Evolutionary conservation across 2,113 vertebrate species (phyloP).

Genomic region (Nanorana parkeri): DNA sequence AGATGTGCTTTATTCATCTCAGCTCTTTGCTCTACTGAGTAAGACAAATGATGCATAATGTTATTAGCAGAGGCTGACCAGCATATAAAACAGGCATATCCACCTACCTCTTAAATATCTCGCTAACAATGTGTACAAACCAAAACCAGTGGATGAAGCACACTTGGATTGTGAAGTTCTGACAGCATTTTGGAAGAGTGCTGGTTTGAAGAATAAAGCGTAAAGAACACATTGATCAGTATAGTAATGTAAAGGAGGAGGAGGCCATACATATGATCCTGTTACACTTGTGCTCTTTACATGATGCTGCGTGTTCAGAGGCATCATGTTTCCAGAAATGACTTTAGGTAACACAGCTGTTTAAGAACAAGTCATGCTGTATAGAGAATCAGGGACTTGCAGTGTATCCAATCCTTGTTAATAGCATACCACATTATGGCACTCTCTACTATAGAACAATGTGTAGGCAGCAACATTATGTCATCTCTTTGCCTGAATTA

Average conservation of each 20-base stretch:
- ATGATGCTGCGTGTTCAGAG: conserved; percentile 1
- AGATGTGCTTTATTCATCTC: too few relatives aligned
- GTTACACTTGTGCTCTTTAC: background rate
- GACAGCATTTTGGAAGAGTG: background rate
- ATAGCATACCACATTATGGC: too few relatives aligned
- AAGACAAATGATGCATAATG: too few relatives aligned
- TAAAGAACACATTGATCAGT: conserved; percentile 14
- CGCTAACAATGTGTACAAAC: background rate
- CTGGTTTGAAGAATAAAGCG: background rate
- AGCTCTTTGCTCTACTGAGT: too few relatives aligned
- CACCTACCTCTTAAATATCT: background rate
- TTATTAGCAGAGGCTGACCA: too few relatives aligned
- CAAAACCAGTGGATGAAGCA: background rate
- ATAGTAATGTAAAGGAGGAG: background rate
- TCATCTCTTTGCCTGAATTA: too few relatives aligned
- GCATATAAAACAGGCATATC: background rate
- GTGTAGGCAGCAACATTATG: too few relatives aligned
- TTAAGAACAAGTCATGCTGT: background rate
- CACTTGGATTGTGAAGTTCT: background rate
- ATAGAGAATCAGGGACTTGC: too few relatives aligned
- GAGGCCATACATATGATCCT: background rate
- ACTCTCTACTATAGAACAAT: too few relatives aligned
- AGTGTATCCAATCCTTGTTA: too few relatives aligned
- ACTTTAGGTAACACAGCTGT: background rate
- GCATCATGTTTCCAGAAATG: background rate